Evolutionary conservation across 2,113 vertebrate species (phyloP), one percentile per base, ranked within the genome.

Genomic region (Aptenodytes patagonicus): DNA sequence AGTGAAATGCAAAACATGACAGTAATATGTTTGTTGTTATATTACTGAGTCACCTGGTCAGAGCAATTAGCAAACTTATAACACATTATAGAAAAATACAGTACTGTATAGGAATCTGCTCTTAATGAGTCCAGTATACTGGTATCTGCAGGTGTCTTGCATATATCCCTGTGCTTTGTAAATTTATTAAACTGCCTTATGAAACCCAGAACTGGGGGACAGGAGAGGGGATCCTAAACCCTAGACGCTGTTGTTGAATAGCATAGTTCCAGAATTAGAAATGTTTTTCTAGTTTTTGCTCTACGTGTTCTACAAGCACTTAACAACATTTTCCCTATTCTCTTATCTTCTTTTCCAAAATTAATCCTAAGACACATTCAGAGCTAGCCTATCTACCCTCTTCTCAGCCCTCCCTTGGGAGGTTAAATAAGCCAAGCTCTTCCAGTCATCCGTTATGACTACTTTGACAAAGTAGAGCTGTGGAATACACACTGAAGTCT

Each of bases 1-100:
- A 0, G 29, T 31, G 40, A 92, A 92, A 84, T 6, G 29, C 29
- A 84, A 38, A 57, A 24, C 46, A 42, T 0, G 0, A 18, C 8
- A 47, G 22, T 32, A 60, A 70, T 13, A 11, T 10, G 15, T 28
- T 79, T 31, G 5, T 5, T 20, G 2, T 44, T 68, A 6, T 18
- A 58, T 54, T 25, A 38, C 49, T 69, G 31, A 78, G 24, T 17
- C 60, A 73, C 20, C 38, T 19, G 6, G 69, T 14, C 49, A 92
- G 17, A 69, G 20, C 65, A 89, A 69, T 32, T n/a, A 54, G 31
- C 61, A 77, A 70, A 26, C 21, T 31, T 73, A 11, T 13, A 69
- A 70, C 17, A 36, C 18, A 22, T n/a, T 7, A 29, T 9, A 89
- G 77, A 51, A 79, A 65, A 79, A 92, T 38, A 32, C 32, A 87